phyloP scores from a whole-genome alignment of 2,113 vertebrate species.

The Hystrix brachyura region DNA sequence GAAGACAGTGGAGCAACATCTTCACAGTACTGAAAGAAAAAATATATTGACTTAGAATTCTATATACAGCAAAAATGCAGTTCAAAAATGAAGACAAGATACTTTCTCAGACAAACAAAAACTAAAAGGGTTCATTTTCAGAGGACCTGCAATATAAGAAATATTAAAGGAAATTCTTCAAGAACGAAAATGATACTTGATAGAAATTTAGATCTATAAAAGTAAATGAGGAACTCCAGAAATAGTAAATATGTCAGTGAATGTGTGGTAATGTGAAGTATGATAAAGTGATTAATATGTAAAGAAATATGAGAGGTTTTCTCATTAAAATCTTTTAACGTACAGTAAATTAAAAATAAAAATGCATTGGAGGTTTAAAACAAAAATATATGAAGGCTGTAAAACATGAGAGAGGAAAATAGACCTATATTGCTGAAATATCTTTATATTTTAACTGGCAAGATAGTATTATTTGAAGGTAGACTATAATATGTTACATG shows the following conservation, averaged over 20 bases:
- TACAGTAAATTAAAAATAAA: not conserved
- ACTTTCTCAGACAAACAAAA: not conserved
- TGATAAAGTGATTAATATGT: not conserved
- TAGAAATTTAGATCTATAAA: not conserved
- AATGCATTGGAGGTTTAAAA: not conserved
- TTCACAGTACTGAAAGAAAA: not conserved
- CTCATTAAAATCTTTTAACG: not conserved
- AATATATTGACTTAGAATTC: not conserved
- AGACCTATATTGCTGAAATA: not conserved
- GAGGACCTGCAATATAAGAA: not conserved
- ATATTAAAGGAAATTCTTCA: constrained; percentile 29
- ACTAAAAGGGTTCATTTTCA: not conserved
- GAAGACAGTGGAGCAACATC: not conserved
- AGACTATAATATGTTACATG: not conserved
- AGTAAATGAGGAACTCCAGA: not conserved
- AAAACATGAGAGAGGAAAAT: not conserved
- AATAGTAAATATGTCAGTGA: not conserved
- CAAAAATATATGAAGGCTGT: not conserved
- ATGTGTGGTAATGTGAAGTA: not conserved
- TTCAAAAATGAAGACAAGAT: constrained; percentile 21
- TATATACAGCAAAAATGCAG: not conserved
- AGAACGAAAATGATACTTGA: not conserved
- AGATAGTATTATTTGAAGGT: not conserved
- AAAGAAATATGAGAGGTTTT: not conserved
- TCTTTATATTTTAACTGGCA: not conserved